Evolutionary conservation across 1,140 invertebrate genomes (phyloP).

Genomic region (Anoplolepis gracilipes): DNA sequence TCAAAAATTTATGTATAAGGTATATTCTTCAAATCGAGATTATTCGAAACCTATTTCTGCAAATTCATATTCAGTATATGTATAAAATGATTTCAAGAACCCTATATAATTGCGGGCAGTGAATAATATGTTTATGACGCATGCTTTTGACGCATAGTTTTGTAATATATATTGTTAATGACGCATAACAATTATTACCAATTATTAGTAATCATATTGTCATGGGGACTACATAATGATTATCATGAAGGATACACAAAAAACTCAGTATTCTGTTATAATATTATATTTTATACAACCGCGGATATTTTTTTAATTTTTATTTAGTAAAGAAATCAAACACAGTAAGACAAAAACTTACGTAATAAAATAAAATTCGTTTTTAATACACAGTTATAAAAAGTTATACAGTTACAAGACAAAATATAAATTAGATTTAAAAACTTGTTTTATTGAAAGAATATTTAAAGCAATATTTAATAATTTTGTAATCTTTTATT

Average conservation of each 20-base stretch:
- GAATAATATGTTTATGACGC: too few relatives aligned
- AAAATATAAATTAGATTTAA: neutral
- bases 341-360: neutral
- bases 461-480: too few relatives aligned
- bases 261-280: neutral
- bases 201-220: neutral
- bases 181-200: constrained; percentile 14
- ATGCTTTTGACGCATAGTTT: constrained; percentile 43
- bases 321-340: neutral
- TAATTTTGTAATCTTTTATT: too few relatives aligned
- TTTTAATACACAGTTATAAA: neutral
- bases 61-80: neutral
- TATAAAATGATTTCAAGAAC: constrained; percentile 45
- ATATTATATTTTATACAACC: neutral
- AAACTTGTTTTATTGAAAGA: too few relatives aligned
- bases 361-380: constrained; percentile 4
- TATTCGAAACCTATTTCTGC: constrained; percentile 11
- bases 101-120: constrained; percentile 19
- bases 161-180: constrained; percentile 31
- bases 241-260: too few relatives aligned
- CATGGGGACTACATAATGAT: too few relatives aligned
- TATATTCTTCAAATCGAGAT: constrained; percentile 35
- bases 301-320: neutral
- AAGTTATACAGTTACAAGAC: neutral
- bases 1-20: neutral